Evolutionary conservation across 2,888 invertebrate species (phyloP), one percentile per base, ranked within the genome.

Genomic region (Limulus polyphemus): DNA sequence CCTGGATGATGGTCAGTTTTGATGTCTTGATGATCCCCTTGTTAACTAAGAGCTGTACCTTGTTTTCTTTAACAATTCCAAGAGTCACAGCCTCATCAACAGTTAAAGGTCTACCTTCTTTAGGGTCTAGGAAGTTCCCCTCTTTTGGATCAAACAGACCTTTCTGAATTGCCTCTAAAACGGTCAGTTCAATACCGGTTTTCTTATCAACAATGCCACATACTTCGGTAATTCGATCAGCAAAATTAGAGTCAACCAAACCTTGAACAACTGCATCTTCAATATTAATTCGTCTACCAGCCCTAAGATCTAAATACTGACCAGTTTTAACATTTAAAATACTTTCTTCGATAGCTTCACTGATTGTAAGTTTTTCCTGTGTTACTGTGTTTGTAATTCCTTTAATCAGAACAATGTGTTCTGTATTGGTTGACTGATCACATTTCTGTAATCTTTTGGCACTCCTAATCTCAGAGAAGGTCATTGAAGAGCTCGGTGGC

Each of bases 161-260:
- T 60, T 85, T 83, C 65, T 84, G 82, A 2, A 93, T 83, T 13
- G 93, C 91, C 70, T 83, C 81, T 58, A 88, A 74, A 61, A 91
- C 80, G 73, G 85, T 85, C 52, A 72, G 81, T 75, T 86, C 84
- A 69, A 75, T 75, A 47, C 77, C 75, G 47, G 79, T 79, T 32
- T 32, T 32, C 32, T 32, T 32, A 70, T 89, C 87, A 59, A 82
- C 82, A 72, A 90, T 85, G 63, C 91, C 92, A 74, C 86, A 87
- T 2, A 88, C 73, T 46, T 89, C 87, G 71, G 89, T 83, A 68
- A 93, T 79, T 71, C 87, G 84, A 60, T 59, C 52, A n/a, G 52
- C 60, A 57, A 64, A 84, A 74, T 86, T 84, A 54, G 86, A 83
- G 78, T 90, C 87, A 59, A 93, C 81, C 55, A 89, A 74, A 63